phyloP scores from a whole-genome alignment of 2,113 vertebrate genomes.

The Caranx ignobilis region DNA sequence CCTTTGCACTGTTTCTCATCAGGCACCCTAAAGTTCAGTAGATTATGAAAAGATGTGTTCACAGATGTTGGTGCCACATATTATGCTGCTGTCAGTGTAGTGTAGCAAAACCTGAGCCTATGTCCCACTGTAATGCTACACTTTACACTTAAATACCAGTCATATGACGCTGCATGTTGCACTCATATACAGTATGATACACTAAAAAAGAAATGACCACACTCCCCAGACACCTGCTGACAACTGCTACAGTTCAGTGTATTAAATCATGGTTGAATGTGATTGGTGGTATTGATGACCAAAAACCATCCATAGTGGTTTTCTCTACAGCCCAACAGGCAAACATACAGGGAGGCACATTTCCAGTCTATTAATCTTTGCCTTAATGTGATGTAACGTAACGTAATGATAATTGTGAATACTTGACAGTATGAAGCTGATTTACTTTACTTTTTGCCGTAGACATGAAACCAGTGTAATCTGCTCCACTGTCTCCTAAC shows the following conservation, averaged over 20 bases:
- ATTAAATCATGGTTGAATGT: slow-evolving; percentile 74
- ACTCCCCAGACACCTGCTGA: slow-evolving; percentile 35
- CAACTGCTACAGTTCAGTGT: slow-evolving; percentile 68
- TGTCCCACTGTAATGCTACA: slow-evolving; percentile 29
- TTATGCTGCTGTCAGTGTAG: slow-evolving; percentile 39
- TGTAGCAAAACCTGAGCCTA: slow-evolving; percentile 53
- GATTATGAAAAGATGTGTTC: slow-evolving; percentile 57
- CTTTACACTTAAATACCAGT: too few species aligned
- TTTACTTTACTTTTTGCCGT: slow-evolving; percentile 17
- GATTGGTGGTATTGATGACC: slow-evolving; percentile 75
- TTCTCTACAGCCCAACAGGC: slow-evolving; percentile 62
- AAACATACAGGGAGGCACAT: slow-evolving; percentile 62
- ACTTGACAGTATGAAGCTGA: slow-evolving; percentile 30
- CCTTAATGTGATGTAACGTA: slow-evolving; percentile 73
- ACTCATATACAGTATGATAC: slow-evolving; percentile 44
- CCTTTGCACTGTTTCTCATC: slow-evolving; percentile 46
- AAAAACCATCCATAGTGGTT: slow-evolving; percentile 65
- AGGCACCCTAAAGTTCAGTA: slow-evolving; percentile 32
- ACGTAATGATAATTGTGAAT: slow-evolving; percentile 39
- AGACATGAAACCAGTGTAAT: slow-evolving; percentile 4
- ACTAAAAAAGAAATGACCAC: slow-evolving; percentile 45
- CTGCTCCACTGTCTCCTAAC: slow-evolving; percentile 20
- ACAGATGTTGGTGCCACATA: slow-evolving; percentile 50
- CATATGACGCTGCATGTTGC: slow-evolving; percentile 36
- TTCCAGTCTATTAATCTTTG: slow-evolving; percentile 64